These are phyloP conservation scores for Habroteleia sp. DNA, from an alignment of 2,888 invertebrate genomes.

Conservation along the genomic window DNA sequence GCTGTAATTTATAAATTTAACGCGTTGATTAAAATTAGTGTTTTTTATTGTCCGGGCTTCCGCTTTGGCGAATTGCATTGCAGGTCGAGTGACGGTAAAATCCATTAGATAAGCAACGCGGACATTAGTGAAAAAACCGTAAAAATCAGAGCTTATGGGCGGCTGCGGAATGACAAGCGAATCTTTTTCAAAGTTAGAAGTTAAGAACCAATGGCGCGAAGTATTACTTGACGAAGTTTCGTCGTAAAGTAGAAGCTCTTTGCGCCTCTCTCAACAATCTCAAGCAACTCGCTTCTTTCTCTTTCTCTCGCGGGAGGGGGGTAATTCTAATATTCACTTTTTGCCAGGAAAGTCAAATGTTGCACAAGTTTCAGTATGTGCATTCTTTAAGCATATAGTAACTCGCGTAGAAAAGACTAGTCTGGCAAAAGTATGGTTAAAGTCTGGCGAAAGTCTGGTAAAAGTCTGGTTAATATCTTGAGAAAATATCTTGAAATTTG, in stretches of 20 bases:
- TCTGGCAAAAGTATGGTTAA: no score
- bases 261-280: conserved; percentile 29
- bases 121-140: conserved; percentile 29
- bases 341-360: conserved; percentile 56
- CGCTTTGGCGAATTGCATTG: neutral
- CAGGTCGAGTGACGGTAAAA: neutral
- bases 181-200: conserved; percentile 57
- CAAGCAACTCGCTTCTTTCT: conserved; percentile 32
- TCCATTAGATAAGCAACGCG: conserved; percentile 27
- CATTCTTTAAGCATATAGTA: no score
- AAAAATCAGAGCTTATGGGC: conserved; percentile 39
- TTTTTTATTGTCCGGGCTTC: conserved; percentile 9
- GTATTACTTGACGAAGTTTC: conserved; percentile 64
- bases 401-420: no score
- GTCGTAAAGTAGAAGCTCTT: conserved; percentile 44
- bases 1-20: no score
- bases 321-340: conserved; percentile 61
- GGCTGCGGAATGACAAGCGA: conserved; percentile 44
- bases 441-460: no score
- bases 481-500: conserved; percentile 29
- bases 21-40: conserved; percentile 21
- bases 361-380: conserved; percentile 55
- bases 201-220: conserved; percentile 74
- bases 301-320: neutral
- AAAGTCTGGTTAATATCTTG: no score